Evolutionary conservation across 2,888 invertebrate genomes (phyloP).

Genomic region (Agrochola litura): DNA sequence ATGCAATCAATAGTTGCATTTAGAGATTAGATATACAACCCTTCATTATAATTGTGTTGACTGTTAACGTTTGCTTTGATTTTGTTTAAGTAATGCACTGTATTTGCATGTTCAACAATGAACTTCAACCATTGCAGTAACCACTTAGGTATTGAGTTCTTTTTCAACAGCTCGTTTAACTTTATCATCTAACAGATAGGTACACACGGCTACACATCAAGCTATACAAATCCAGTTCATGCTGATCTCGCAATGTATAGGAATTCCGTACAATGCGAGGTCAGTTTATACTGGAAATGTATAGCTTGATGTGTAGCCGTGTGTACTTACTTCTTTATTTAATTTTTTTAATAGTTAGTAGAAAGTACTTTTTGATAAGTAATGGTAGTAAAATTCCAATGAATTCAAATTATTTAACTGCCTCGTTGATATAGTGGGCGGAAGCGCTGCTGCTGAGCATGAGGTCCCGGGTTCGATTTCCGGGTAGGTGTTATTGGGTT

Average conservation of each 20-base stretch:
- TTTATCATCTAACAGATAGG: not conserved
- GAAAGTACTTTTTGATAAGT: not conserved
- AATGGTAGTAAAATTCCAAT: no score
- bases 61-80: slow-evolving; percentile 13
- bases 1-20: slow-evolving; percentile 49
- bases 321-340: not conserved
- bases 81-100: not conserved
- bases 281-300: no score
- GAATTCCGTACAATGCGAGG: no score
- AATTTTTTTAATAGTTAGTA: not conserved
- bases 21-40: slow-evolving; percentile 36
- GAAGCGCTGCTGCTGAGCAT: no score
- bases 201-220: no score
- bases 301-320: no score
- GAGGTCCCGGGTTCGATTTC: no score
- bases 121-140: not conserved
- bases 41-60: slow-evolving; percentile 10
- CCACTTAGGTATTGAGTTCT: not conserved
- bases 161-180: not conserved
- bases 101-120: slow-evolving; percentile 4
- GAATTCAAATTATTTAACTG: no score
- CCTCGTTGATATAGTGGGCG: no score
- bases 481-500: no score
- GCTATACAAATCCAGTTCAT: no score
- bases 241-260: no score